A percentile compares a stretch with the other conserved stretches of the same genome.
These are phyloP conservation scores for Noturus placidus DNA, from an alignment of 2,113 vertebrate species.

Conservation along the genomic window DNA sequence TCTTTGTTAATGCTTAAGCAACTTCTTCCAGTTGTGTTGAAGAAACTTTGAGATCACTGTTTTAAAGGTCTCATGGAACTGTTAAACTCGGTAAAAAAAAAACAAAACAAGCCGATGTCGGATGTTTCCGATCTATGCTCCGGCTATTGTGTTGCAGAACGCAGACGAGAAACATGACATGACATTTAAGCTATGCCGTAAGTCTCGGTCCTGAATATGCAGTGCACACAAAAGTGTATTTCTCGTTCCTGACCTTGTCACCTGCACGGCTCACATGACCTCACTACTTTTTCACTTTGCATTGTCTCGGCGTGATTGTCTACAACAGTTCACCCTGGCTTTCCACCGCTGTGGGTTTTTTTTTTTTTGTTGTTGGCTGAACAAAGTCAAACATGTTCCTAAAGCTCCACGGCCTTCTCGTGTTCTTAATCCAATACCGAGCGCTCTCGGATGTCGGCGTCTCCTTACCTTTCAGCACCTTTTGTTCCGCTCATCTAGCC, in stretches of 20 bases:
- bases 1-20: not conserved
- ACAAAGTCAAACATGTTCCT: constrained; percentile 54
- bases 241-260: constrained; percentile 28
- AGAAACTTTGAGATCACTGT: not conserved
- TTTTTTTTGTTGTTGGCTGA: constrained; percentile 11
- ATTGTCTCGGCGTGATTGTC: constrained; percentile 33
- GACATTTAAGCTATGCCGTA: not conserved
- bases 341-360: not conserved
- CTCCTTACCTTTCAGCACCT: constrained; percentile 19
- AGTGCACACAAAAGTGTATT: constrained; percentile 2
- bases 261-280: constrained; percentile 38
- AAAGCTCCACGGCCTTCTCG: constrained; percentile 40
- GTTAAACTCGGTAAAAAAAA: not conserved
- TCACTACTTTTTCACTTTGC: constrained; percentile 36
- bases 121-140: not conserved
- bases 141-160: not conserved
- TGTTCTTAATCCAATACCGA: constrained; percentile 51
- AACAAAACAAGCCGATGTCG: not conserved
- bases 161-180: not conserved
- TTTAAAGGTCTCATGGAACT: not conserved
- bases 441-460: constrained; percentile 44
- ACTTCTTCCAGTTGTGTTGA: not conserved
- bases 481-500: constrained; percentile 39
- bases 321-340: constrained; percentile 4
- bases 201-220: not conserved